phyloP scores from a whole-genome alignment of 1,140 invertebrate genomes.

The Bombyx mori region ASM3026992v2 NC_085127.1:12512001-12512500 shows the following conservation, averaged over 20 bases:
- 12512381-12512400: conserved; percentile 78
- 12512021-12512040: conserved; percentile 18
- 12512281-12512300: conserved; percentile 26
- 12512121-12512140: too few species aligned
- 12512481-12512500: conserved; percentile 75
- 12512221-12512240: too few species aligned
- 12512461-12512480: conserved; percentile 76
- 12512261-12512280: background rate
- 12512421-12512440: conserved; percentile 73
- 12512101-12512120: too few species aligned
- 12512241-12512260: too few species aligned
- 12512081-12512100: too few species aligned
- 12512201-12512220: too few species aligned
- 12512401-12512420: conserved; percentile 74
- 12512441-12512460: conserved; percentile 74
- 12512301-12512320: conserved; percentile 65
- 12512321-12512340: conserved; percentile 79
- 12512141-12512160: too few species aligned
- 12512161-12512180: too few species aligned
- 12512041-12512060: too few species aligned
- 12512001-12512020: conserved; percentile 55
- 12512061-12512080: too few species aligned
- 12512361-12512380: conserved; percentile 78
- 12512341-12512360: conserved; percentile 79
- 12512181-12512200: too few species aligned